Base-by-base conservation (phyloP, 2,797 vertebrate genomes). In the Anomalospiza imberbis region DNA sequence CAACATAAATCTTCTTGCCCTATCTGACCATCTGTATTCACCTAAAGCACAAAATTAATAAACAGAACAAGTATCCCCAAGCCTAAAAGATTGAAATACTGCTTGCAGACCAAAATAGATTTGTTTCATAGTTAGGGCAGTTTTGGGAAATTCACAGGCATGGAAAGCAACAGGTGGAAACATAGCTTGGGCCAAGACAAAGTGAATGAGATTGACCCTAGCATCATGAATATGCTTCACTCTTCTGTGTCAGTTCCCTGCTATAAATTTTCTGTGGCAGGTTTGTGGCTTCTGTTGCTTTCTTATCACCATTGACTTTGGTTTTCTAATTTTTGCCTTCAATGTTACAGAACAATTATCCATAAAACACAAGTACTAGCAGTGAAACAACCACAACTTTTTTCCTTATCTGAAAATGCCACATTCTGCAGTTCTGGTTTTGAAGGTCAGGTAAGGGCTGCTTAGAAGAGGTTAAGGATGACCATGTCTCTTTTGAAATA, bases 1-100 rank as follows among this genome's bases (percentile, higher is more conserved):
- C 74, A 87, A 63, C 8, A 7, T 94, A 91, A 96, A 93, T 93
- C 94, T 84, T 85, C 54, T 68, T 67, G 34, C 42, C 40, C 50
- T 77, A 58, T 96, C 89, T 90, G 61, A 79, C 85, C 85, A 94
- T 89, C 90, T 93, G 48, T 72, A 95, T 76, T 82, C 81, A 94
- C 71, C 61, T 80, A 91, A 88, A 95, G 55, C 48, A 91, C 44
- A 79, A 81, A 89, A 91, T 70, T 88, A 95, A 88, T 71, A 93
- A 77, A 40, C 67, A 63, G 63, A 94, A 76, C 60, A 82, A 96
- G 31, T 31, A 81, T 71, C 34, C 17, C 29, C 48, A 71, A 76
- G 57, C n/a, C 68, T 77, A 34, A 55, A 87, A 65, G 55, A 28
- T 2, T 95, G 74, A 85, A 91, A 82, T 77, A 85, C 38, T 73